Evolutionary conservation across 1,140 invertebrate species (phyloP).

Genomic region (Pseudoatta argentina): DNA sequence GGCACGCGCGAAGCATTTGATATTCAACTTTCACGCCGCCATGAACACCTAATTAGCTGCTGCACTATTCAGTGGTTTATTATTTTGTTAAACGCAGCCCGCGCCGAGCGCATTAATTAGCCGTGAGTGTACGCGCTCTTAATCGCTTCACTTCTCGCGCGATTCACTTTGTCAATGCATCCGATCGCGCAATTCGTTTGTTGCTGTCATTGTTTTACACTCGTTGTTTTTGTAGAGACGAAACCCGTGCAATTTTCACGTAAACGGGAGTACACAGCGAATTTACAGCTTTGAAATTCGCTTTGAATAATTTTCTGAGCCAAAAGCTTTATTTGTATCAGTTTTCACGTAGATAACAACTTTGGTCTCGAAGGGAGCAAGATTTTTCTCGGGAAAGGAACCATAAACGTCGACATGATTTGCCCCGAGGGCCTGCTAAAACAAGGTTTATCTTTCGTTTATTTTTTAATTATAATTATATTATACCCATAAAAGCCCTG

Average conservation of each 20-base stretch:
- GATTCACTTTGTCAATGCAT: constrained; percentile 12
- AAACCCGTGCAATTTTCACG: not conserved
- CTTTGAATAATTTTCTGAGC: not conserved
- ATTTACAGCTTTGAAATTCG: not conserved
- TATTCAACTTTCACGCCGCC: constrained; percentile 48
- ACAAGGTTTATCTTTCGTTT: not conserved
- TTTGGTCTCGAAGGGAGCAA: not conserved
- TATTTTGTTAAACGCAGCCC: constrained; percentile 45
- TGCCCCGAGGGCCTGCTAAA: not conserved
- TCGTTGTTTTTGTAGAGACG: not conserved
- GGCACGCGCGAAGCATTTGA: constrained; percentile 37
- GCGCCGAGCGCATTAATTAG: constrained; percentile 30
- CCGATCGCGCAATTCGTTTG: constrained; percentile 5
- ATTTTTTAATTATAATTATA: constrained; percentile 15
- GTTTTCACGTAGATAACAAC: not conserved
- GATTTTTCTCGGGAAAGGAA: not conserved
- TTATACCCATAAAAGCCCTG: not conserved
- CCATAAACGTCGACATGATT: constrained; percentile 7
- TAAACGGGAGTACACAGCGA: not conserved
- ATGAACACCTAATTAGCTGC: constrained; percentile 38
- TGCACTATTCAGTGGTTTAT: constrained; percentile 43
- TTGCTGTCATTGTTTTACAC: constrained; percentile 4
- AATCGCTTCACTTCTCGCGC: constrained; percentile 5
- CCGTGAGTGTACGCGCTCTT: constrained; percentile 10
- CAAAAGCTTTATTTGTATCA: not conserved